Percentiles rank a stretch among this genome's conserved stretches.
Conservation (phyloP, 2,797 vertebrate genomes). For the Ptychadena robeensis region DNA sequence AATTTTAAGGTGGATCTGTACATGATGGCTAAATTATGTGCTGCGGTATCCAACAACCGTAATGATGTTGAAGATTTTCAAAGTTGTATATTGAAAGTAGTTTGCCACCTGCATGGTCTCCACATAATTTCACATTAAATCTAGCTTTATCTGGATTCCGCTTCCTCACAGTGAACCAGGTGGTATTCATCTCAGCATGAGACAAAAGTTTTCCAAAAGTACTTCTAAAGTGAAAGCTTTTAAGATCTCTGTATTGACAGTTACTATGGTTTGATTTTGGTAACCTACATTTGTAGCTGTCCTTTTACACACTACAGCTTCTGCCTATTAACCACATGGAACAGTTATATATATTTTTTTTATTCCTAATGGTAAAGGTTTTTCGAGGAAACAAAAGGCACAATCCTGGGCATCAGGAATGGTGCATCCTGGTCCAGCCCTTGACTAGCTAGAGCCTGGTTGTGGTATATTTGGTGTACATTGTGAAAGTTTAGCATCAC, state of each 20-base stretch:
- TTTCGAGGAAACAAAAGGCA: too few species aligned
- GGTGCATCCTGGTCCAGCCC: too few species aligned
- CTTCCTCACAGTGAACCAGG: not conserved
- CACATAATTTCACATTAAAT: not conserved
- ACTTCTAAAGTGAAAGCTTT: slow-evolving; percentile 30
- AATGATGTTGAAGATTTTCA: not conserved
- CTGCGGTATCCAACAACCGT: not conserved
- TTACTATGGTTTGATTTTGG: not conserved
- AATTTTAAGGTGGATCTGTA: not conserved
- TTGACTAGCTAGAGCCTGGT: too few species aligned
- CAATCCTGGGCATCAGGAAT: too few species aligned
- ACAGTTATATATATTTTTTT: not conserved
- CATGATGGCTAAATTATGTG: not conserved
- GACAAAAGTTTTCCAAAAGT: slow-evolving; percentile 3
- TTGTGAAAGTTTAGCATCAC: too few species aligned
- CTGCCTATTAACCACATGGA: not conserved
- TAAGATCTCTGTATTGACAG: slow-evolving; percentile 15
- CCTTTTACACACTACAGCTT: not conserved
- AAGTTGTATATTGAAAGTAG: not conserved
- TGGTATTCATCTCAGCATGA: not conserved
- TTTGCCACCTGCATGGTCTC: not conserved
- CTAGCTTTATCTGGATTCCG: not conserved
- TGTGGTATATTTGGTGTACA: too few species aligned
- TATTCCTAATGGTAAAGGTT: too few species aligned
- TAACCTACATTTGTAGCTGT: not conserved